Evolutionary conservation across 2,888 invertebrate species (phyloP).

Genomic region (Synergus gifuensis): DNA sequence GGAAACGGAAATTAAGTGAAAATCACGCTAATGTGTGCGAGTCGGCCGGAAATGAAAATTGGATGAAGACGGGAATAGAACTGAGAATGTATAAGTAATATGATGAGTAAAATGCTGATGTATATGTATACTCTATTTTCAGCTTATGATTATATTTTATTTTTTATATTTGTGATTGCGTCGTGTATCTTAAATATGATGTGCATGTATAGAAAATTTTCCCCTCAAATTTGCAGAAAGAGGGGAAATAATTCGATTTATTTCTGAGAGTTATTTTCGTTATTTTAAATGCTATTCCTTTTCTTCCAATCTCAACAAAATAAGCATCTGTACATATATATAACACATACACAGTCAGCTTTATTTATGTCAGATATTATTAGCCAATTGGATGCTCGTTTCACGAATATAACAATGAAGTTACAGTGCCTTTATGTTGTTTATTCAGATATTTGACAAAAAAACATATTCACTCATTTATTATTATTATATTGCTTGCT

Average conservation of each 20-base stretch:
- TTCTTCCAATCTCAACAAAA: background rate
- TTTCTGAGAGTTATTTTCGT: background rate
- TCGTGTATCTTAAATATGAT: background rate
- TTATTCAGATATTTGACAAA: too few species aligned
- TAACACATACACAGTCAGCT: too few species aligned
- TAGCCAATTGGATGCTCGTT: too few species aligned
- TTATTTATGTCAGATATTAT: too few species aligned
- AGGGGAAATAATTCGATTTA: background rate
- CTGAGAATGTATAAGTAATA: background rate
- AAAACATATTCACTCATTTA: too few species aligned
- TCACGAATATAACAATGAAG: too few species aligned
- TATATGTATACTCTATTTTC: background rate
- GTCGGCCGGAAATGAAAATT: slow-evolving; percentile 65
- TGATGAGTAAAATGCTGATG: background rate
- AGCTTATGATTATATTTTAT: background rate
- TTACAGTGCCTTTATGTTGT: too few species aligned
- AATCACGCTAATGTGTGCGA: slow-evolving; percentile 58
- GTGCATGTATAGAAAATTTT: background rate
- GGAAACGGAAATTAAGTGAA: slow-evolving; percentile 66
- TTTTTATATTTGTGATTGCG: background rate
- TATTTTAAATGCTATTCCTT: background rate
- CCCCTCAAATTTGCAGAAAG: background rate
- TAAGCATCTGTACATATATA: too few species aligned
- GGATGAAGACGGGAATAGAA: slow-evolving; percentile 44
- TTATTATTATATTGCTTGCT: too few species aligned